Conservation (phyloP, 2,888 invertebrate species). For the Netelia inedita region DNA sequence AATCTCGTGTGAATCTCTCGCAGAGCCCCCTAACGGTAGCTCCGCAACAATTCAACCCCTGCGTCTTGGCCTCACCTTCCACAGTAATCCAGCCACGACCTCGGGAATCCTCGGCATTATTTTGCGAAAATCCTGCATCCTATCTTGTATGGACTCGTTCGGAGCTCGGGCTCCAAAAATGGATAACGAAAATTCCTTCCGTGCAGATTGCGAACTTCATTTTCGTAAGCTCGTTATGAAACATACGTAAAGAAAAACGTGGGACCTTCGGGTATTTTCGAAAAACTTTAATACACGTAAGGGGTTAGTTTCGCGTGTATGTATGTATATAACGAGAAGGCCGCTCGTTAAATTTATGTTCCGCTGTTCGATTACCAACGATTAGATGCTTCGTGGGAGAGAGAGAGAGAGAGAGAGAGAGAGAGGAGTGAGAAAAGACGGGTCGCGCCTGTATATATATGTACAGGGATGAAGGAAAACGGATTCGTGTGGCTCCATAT, state of each 20-base stretch:
- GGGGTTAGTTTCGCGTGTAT: not conserved
- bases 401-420: conserved; percentile 3
- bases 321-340: too few relatives aligned
- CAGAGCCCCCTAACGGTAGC: conserved; percentile 22
- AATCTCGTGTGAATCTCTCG: conserved; percentile 49
- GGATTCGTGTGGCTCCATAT: conserved; percentile 37
- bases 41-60: conserved; percentile 57
- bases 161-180: too few relatives aligned
- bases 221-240: too few relatives aligned
- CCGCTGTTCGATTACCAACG: conserved; percentile 5
- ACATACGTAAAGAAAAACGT: too few relatives aligned
- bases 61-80: conserved; percentile 8
- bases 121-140: conserved; percentile 55
- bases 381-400: not conserved
- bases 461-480: conserved; percentile 15
- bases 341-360: not conserved
- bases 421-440: not conserved
- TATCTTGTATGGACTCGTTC: not conserved
- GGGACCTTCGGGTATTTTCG: too few relatives aligned
- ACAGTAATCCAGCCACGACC: conserved; percentile 68
- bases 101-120: conserved; percentile 74
- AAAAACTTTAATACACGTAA: too few relatives aligned
- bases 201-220: too few relatives aligned
- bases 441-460: too few relatives aligned
- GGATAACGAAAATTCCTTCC: too few relatives aligned